A percentile compares a stretch with the other conserved stretches of the same genome.
Conservation (phyloP, 2,113 vertebrate genomes). For the Albula goreensis region DNA sequence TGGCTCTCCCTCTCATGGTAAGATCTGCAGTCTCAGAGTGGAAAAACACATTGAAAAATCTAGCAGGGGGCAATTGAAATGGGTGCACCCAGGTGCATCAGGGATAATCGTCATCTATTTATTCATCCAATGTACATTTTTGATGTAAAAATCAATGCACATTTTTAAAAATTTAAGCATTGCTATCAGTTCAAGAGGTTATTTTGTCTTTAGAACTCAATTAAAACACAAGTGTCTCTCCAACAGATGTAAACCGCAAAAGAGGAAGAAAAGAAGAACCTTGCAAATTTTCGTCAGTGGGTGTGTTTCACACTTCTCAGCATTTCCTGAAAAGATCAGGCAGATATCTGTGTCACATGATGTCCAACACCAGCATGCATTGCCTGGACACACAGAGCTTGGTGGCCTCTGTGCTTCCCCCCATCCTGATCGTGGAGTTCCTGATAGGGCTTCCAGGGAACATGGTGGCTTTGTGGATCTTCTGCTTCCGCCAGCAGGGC, state of each 20-base stretch:
- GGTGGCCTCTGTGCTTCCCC: constrained; percentile 55
- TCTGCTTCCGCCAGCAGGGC: constrained; percentile 60
- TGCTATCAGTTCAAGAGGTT: too few species aligned
- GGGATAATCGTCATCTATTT: too few species aligned
- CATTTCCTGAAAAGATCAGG: background rate
- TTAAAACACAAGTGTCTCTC: background rate
- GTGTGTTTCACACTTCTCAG: background rate
- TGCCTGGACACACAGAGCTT: constrained; percentile 21
- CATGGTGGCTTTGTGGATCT: constrained; percentile 66
- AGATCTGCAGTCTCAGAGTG: too few species aligned
- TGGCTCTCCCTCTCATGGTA: too few species aligned
- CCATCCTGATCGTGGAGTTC: constrained; percentile 61
- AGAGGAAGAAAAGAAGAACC: background rate
- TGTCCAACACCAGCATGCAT: background rate
- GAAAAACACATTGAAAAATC: too few species aligned
- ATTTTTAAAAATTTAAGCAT: background rate
- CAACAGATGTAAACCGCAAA: background rate
- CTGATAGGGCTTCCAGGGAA: constrained; percentile 67
- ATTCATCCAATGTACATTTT: too few species aligned
- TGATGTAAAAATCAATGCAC: too few species aligned
- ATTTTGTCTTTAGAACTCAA: background rate
- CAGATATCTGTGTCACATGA: background rate
- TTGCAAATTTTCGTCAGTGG: background rate
- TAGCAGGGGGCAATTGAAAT: too few species aligned
- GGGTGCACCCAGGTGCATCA: too few species aligned